phyloP scores from a whole-genome alignment of 2,113 vertebrate species.

The Vulpes vulpes region DNA sequence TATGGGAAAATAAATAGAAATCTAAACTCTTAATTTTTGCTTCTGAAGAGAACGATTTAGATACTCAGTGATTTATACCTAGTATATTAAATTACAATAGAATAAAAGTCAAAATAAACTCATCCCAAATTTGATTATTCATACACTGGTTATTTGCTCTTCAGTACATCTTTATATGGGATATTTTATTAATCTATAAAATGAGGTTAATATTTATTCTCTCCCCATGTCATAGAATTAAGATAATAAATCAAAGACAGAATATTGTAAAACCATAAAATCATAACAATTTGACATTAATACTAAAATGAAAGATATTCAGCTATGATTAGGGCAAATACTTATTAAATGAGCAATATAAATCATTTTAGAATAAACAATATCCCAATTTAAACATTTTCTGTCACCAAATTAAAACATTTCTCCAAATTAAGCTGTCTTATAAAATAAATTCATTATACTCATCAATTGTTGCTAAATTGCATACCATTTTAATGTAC shows the following conservation, averaged over 20 bases:
- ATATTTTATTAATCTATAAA: constrained; percentile 1
- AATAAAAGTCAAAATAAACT: not conserved
- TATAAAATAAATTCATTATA: not conserved
- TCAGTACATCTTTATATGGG: not conserved
- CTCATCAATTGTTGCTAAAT: not conserved
- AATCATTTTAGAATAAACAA: not conserved
- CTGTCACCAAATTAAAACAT: not conserved
- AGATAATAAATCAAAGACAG: not conserved
- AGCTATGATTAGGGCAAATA: not conserved
- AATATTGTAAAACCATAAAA: not conserved
- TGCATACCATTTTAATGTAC: not conserved
- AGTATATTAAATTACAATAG: not conserved
- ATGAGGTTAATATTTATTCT: not conserved
- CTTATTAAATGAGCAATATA: not conserved
- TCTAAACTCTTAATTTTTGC: not conserved
- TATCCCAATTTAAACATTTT: not conserved
- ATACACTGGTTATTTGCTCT: not conserved
- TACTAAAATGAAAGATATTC: not conserved
- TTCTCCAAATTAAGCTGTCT: not conserved
- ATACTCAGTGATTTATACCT: not conserved
- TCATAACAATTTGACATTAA: constrained; percentile 8
- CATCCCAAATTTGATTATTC: not conserved
- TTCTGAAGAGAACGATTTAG: not conserved
- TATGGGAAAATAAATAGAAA: not conserved
- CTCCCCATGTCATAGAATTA: not conserved